Conservation (phyloP, 2,888 invertebrate genomes). For the Drosophila mettleri region DNA sequence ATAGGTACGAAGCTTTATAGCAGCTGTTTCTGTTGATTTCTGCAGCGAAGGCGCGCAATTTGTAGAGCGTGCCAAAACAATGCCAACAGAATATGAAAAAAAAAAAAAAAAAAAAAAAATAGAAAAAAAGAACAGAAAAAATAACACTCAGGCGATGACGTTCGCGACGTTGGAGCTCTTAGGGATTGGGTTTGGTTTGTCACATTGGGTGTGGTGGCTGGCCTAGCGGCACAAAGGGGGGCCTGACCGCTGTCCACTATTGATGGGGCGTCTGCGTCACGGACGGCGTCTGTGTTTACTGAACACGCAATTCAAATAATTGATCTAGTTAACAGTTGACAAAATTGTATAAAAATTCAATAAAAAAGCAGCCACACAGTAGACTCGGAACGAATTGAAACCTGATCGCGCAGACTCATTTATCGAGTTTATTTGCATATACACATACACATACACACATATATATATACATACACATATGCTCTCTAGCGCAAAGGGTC, state of each 20-base stretch:
- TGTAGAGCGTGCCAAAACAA: conserved; percentile 56
- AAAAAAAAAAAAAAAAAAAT: not conserved
- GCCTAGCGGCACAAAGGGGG: conserved; percentile 33
- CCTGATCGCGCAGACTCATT: conserved; percentile 70
- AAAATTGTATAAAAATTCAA: conserved; percentile 80
- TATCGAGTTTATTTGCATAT: conserved; percentile 61
- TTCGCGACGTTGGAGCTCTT: conserved; percentile 1
- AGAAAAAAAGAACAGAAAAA: not conserved
- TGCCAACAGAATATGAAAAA: conserved; percentile 10
- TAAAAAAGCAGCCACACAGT: conserved; percentile 50
- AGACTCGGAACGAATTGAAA: conserved; percentile 56
- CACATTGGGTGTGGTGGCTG: conserved; percentile 29
- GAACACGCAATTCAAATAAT: conserved; percentile 79
- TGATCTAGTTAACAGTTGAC: conserved; percentile 81
- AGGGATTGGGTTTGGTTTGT: conserved; percentile 17
- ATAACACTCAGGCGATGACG: conserved; percentile 3
- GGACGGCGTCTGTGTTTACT: conserved; percentile 70
- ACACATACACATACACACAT: too few species aligned
- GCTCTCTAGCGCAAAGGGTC: conserved; percentile 48
- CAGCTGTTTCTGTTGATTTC: conserved; percentile 56
- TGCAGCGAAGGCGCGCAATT: conserved; percentile 45
- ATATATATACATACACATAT: too few species aligned
- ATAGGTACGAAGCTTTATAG: conserved; percentile 29
- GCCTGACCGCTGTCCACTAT: conserved; percentile 54
- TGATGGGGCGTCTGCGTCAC: conserved; percentile 53